Conservation (phyloP, 2,113 vertebrate genomes). For the Neopipo cinnamomea region DNA sequence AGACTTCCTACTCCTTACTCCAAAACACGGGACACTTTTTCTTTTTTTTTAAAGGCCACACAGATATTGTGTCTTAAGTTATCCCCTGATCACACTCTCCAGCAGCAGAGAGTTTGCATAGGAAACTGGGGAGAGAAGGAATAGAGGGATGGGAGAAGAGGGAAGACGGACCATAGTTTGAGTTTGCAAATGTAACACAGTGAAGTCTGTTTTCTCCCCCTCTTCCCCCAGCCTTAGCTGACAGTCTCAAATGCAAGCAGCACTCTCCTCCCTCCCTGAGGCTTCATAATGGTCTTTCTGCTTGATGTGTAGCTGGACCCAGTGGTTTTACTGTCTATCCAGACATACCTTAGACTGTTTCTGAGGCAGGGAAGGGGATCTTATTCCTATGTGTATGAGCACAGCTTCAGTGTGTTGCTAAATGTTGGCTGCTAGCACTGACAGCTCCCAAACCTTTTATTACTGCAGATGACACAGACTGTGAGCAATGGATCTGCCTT, state of each 20-base stretch:
- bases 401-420: slow-evolving; percentile 42
- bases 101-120: neutral
- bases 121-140: neutral
- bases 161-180: neutral
- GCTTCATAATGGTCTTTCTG: neutral
- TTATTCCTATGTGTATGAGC: neutral
- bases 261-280: neutral
- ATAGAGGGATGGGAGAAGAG: slow-evolving; percentile 6
- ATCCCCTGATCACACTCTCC: neutral
- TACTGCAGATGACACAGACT: slow-evolving; percentile 14
- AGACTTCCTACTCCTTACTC: slow-evolving; percentile 31
- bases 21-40: neutral
- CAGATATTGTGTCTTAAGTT: slow-evolving; percentile 37
- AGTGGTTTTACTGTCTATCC: neutral
- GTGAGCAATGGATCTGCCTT: slow-evolving; percentile 49
- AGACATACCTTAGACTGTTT: neutral
- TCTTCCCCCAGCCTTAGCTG: neutral
- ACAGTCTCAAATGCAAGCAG: neutral
- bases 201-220: neutral
- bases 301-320: neutral
- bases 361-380: neutral
- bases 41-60: slow-evolving; percentile 6
- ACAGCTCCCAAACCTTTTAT: slow-evolving; percentile 28
- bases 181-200: neutral
- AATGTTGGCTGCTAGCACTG: slow-evolving; percentile 28